Evolutionary conservation across 2,113 vertebrate species (phyloP).

Genomic region (Ursus arctos): DNA sequence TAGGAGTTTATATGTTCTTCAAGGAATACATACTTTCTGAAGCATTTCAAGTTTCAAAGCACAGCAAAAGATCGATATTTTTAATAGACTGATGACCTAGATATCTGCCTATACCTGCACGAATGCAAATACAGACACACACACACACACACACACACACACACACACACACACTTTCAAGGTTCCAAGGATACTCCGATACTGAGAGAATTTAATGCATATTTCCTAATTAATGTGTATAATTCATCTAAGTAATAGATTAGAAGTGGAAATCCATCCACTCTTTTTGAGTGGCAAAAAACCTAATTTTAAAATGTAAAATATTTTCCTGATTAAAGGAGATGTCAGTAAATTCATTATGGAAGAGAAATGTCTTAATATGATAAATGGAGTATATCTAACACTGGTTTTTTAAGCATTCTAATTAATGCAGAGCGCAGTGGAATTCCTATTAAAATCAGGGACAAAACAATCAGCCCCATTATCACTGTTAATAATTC

Average conservation of each 20-base stretch:
- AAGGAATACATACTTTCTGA: background rate
- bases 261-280: background rate
- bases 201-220: background rate
- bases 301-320: slow-evolving; percentile 59
- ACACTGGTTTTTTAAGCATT: background rate
- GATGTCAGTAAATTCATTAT: background rate
- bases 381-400: background rate
- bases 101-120: too few relatives aligned
- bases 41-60: background rate
- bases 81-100: background rate
- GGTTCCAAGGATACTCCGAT: background rate
- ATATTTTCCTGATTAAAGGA: slow-evolving; percentile 10
- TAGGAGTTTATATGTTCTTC: background rate
- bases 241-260: background rate
- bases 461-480: background rate
- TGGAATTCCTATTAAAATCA: slow-evolving; percentile 24
- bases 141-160: too few relatives aligned
- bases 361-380: background rate
- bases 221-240: background rate
- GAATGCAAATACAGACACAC: background rate
- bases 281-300: slow-evolving; percentile 5
- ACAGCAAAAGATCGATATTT: background rate
- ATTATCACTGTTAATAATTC: background rate
- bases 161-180: background rate
- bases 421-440: background rate